These are phyloP conservation scores for Lasioglossum leucozonium DNA, from an alignment of 2,888 invertebrate genomes.

Conservation along the genomic window DNA sequence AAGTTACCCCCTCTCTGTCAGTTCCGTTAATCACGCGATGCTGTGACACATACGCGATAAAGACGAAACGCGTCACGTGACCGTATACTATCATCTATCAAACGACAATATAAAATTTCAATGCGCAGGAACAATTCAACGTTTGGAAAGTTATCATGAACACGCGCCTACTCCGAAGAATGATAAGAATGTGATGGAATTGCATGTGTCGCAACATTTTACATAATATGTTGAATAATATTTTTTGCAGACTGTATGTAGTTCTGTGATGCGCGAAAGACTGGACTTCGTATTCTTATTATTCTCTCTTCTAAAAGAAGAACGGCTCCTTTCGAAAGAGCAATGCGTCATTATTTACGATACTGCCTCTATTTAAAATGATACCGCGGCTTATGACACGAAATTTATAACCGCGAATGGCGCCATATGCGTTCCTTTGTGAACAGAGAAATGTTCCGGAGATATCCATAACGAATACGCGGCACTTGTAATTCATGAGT, in stretches of 20 bases:
- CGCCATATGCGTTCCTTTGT: conserved; percentile 50
- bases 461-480: conserved; percentile 56
- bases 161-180: neutral
- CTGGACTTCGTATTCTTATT: conserved; percentile 37
- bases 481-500: conserved; percentile 58
- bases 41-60: too few relatives aligned
- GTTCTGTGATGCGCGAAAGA: conserved; percentile 11
- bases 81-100: too few relatives aligned
- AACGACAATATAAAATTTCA: neutral
- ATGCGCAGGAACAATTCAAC: neutral
- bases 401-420: conserved; percentile 55
- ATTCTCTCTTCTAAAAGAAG: conserved; percentile 42
- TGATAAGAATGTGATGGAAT: neutral
- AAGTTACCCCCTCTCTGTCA: too few relatives aligned
- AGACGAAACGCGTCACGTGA: too few relatives aligned
- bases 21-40: too few relatives aligned
- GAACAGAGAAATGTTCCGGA: conserved; percentile 37
- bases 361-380: conserved; percentile 56
- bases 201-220: neutral
- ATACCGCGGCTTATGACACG: conserved; percentile 53
- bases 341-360: conserved; percentile 58
- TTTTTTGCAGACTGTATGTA: conserved; percentile 12
- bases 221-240: conserved; percentile 25
- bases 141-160: neutral
- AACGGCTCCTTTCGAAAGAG: conserved; percentile 42